Base-by-base conservation (phyloP, 2,113 vertebrate species). In the Clinocottus analis region DNA sequence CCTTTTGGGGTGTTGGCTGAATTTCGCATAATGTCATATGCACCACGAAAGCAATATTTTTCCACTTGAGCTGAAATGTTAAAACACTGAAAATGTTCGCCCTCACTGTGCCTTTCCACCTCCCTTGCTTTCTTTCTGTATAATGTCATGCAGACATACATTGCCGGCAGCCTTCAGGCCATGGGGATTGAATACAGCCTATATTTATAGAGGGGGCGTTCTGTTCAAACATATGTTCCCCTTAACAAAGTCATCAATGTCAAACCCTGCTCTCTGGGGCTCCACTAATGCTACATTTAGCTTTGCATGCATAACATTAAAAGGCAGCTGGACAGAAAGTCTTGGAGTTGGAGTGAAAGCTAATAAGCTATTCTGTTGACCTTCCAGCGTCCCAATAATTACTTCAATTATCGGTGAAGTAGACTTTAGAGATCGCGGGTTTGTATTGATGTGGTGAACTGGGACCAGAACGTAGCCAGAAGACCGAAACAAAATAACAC, bases 211-310 rank as follows among this genome's bases (percentile, higher is more conserved):
- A 85, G 86, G 12, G 70, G 75, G 84, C 72, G 90, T 87, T 91
- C 90, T 93, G 84, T 90, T 91, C 86, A 93, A 93, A 91, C 89
- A 91, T 88, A 92, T 91, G 91, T 83, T 90, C 86, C 79, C 90
- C 82, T 91, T 91, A 91, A 91, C 87, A 93, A 91, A 91, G 92
- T 89, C 85, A 85, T 91, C 90, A 92, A 84, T 91, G 91, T 91
- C 90, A 91, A 87, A 90, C 41, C 72, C 60, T 47, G 59, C 66
- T 85, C 92, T 86, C 88, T 66, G 5, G 79, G 81, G 88, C 79
- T 78, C 66, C 47, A 74, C 70, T 89, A 90, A 90, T 85, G 65
- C 86, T 72, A 80, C 88, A 83, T 90, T 93, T 89, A 91, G 90
- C 77, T 81, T 84, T 75, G 78, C 76, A 82, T 86, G 84, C 85